Base-by-base conservation (phyloP, 2,888 invertebrate species). In the Drosophila putrida region DNA sequence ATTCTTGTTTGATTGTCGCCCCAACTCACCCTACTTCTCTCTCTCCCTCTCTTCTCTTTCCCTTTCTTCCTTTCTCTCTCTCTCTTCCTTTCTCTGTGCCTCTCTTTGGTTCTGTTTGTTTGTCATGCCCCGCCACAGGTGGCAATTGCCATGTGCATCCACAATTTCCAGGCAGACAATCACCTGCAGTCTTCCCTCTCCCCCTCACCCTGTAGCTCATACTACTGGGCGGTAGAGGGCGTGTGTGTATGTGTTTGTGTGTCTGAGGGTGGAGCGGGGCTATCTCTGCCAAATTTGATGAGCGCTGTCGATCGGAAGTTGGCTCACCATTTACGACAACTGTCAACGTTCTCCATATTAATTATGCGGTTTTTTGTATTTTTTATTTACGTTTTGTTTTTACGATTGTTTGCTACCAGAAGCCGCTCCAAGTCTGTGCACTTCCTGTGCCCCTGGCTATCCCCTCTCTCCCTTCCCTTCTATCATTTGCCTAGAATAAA, bases 331-430 rank as follows among this genome's bases (percentile, higher is more conserved):
- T 77, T 84, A 78, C 75, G 88, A 82, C 77, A 80, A 78, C 78
- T 80, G 81, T 70, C 73, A 77, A 63, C 78, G 83, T 80, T 83
- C 66, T 76, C 83, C 84, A 88, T 84, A 84, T 88, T 84, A 85
- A 84, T 88, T 70, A 62, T 70, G 65, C 73, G 53, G 6, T 13
- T 38, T 33, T 43, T 6, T 43, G 15, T 68, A 15, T n/a, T 15
- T 20, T 46, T 10, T 53, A 11, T 55, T 31, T 50, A 15, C 36
- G 11, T 20, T 55, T 13, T 35, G 35, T 27, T 47, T 25, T 57
- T 27, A 44, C 33, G 31, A 50, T 58, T 39, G 13, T 69, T 31
- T 33, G 36, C 49, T 38, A 8, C 39, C 55, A 71, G 55, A 71
- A 80, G 60, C 49, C 61, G 68, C 41, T 51, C 58, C 77, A 74